phyloP scores from a whole-genome alignment of 2,888 invertebrate species.

The Andrena minutula region DNA sequence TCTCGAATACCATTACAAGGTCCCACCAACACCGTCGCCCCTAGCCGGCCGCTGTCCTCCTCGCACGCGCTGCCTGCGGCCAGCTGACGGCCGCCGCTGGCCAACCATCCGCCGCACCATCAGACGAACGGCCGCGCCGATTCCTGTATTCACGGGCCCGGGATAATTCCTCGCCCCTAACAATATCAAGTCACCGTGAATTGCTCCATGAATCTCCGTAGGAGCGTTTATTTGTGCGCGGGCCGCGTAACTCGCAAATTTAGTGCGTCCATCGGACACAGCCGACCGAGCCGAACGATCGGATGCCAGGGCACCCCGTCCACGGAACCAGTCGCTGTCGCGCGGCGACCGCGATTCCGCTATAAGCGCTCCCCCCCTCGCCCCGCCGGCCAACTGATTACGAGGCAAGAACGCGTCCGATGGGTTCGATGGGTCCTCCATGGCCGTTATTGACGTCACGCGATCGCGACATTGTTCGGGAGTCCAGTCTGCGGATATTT shows the following conservation, averaged over 20 bases:
- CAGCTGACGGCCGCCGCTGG: no score
- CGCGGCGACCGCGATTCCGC: no score
- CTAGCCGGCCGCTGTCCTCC: no score
- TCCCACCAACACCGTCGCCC: conserved; percentile 28
- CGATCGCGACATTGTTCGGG: no score
- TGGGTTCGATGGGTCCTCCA: no score
- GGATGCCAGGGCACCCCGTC: conserved; percentile 45
- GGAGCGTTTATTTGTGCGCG: conserved; percentile 75
- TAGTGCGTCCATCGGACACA: conserved; percentile 7
- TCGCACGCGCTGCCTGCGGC: no score
- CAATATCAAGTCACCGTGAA: conserved; percentile 79
- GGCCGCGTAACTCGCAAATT: not conserved
- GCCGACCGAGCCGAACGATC: conserved; percentile 66
- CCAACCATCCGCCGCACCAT: no score
- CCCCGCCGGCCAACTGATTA: no score
- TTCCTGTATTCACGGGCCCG: conserved; percentile 71
- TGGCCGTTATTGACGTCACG: no score
- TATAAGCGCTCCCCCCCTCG: no score
- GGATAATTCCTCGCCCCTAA: conserved; percentile 76
- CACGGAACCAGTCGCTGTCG: conserved; percentile 54
- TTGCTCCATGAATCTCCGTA: conserved; percentile 77
- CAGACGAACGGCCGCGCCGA: conserved; percentile 54
- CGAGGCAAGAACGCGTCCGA: no score
- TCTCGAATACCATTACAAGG: conserved; percentile 61
- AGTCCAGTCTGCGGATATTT: no score